These are phyloP conservation scores for Henricia sp. DNA, from an alignment of 53 echinoderm and acorn worm genomes.

Conservation along the genomic window DNA sequence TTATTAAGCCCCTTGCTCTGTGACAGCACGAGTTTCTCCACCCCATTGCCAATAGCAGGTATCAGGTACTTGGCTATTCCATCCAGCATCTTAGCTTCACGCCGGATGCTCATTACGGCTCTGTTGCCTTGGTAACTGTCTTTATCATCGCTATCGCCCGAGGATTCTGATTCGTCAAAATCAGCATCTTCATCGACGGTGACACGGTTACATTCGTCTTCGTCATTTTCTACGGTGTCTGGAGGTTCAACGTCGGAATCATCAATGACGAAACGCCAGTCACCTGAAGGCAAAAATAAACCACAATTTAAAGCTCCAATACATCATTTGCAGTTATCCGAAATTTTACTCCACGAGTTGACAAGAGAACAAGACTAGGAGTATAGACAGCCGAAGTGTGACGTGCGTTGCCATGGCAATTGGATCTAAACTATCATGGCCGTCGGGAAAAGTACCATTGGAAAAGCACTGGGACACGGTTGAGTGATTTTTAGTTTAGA, in stretches of 20 bases:
- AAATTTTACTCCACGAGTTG: too few relatives aligned
- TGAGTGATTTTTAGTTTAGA: too few relatives aligned
- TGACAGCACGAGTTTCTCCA: slow-evolving; percentile 73
- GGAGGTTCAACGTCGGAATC: slow-evolving; percentile 51
- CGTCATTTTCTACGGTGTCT: not conserved
- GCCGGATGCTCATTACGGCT: slow-evolving; percentile 68
- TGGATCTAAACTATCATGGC: too few relatives aligned
- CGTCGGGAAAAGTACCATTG: too few relatives aligned
- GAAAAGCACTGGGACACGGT: too few relatives aligned
- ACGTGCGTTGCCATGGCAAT: too few relatives aligned
- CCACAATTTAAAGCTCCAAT: too few relatives aligned
- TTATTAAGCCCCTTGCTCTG: slow-evolving; percentile 87
- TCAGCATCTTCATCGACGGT: slow-evolving; percentile 95
- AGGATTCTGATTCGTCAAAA: slow-evolving; percentile 90
- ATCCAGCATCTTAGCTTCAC: slow-evolving; percentile 84
- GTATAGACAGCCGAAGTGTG: too few relatives aligned
- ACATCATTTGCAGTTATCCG: too few relatives aligned
- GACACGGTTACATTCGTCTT: slow-evolving; percentile 56
- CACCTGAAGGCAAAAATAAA: slow-evolving; percentile 58
- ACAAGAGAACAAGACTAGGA: too few relatives aligned
- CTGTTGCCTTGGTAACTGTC: slow-evolving; percentile 52
- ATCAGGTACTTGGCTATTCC: slow-evolving; percentile 81
- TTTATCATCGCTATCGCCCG: slow-evolving; percentile 82
- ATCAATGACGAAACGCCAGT: slow-evolving; percentile 73
- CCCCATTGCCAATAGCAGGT: slow-evolving; percentile 82